Evolutionary conservation across 2,888 invertebrate genomes (phyloP), one percentile per base, ranked within the genome.

Genomic region (Graphium colonna): DNA sequence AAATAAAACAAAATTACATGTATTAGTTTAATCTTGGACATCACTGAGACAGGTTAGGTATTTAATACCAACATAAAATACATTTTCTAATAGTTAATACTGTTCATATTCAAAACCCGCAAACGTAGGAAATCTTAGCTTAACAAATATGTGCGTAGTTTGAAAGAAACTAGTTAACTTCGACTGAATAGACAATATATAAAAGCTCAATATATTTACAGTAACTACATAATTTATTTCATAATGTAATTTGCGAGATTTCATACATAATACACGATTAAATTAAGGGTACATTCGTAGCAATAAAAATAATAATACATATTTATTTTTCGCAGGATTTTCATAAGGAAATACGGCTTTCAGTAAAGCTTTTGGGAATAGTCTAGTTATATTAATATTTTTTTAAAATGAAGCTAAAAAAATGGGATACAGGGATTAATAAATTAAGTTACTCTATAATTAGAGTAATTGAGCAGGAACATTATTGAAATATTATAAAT

Each of bases 21-120:
- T 36, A 43, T 36, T 15, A 16, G 1, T 51, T 39, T 51, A 44
- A 36, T 33, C 15, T 8, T 12, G 17, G 26, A 49, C 17, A 31
- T 41, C 10, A 16, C 26, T 36, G 21, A 43, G 15, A 50, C 15
- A 17, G n/a, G 15, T 15, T 28, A 38, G 51, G 43, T 51, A 44
- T 51, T 51, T 26, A 16, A 51, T 51, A 51, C 51, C 51, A 18
- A 28, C 16, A 13, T 15, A 26, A 1, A 38, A 45, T 42, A 43
- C 16, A 39, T 13, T 39, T 15, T 26, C 26, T 16, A 39, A 38
- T 47, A 39, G n/a, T 39, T 47, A 45, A 45, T 45, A 44, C 40
- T 39, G 51, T 28, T 12, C 39, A 38, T 12, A 39, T 16, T 39
- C 26, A 36, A 51, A 17, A 28, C 21, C 17, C 28, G 17, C 31